Base-by-base conservation (phyloP, 2,113 vertebrate species). In the Maccullochella peelii region DNA sequence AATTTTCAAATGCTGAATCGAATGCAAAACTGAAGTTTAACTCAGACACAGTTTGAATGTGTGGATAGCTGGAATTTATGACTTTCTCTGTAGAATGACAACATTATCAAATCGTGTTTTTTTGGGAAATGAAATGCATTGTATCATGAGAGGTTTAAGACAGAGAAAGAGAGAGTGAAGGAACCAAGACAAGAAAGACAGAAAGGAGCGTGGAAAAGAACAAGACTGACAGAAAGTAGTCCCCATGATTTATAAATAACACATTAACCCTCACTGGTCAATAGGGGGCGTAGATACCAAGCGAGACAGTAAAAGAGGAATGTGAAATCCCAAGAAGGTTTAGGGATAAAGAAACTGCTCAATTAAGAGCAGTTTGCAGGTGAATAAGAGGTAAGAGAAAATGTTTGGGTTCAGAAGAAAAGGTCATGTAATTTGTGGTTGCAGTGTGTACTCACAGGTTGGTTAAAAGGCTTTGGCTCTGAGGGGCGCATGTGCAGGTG, bases 401-500 rank as follows among this genome's bases (percentile, higher is more conserved):
- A 40, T 44, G 16, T 71, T 61, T 62, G 21, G 15, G 38, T 57
- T 71, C 40, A 70, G 36, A 25, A 61, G 11, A 44, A 57, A 40
- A 67, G 55, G 25, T 78, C 4, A 73, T n/a, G 36, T 57, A 7
- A 38, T 23, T 27, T 54, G 10, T 6, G 36, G 55, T 55, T 55
- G 2, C 10, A 42, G 36, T 67, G 33, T 82, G 61, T 73, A 93
- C 93, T 94, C 82, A 99, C 98, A 91, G 98, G 98, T 86, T 99
- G 98, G 95, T 96, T 98, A 94, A 98, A 99, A 93, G 97, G 97
- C 95, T 99, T 99, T 94, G 98, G 98, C 96, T 99, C 98, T 5
- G 98, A 98, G 62, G 98, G 98, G 89, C 98, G 96, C 98, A 99
- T 99, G 95, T 99, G 98, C 86, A 99, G 96, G 87, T 99, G 98